A percentile compares a stretch with the other conserved stretches of the same genome.
These are phyloP conservation scores for Anniella stebbinsi DNA, from an alignment of 2,797 vertebrate species.

Conservation along the genomic window DNA sequence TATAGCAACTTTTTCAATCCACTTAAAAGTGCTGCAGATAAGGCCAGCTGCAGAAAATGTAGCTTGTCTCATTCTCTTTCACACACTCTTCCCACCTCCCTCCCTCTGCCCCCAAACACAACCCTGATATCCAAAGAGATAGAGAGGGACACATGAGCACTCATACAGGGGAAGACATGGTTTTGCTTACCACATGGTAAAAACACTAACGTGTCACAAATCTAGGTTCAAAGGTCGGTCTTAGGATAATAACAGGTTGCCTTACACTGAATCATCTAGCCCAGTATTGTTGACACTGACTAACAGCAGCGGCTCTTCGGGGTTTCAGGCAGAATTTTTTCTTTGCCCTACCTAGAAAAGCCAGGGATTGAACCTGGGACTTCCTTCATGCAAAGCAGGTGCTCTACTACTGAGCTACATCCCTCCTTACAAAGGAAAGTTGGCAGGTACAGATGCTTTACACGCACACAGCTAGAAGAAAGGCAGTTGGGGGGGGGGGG, in stretches of 20 bases:
- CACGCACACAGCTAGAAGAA: background rate
- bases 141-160: background rate
- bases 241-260: no score
- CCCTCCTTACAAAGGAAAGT: background rate
- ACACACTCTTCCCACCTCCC: background rate
- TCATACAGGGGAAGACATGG: background rate
- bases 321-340: no score
- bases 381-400: no score
- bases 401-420: no score
- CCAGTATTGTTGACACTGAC: no score
- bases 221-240: background rate
- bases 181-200: background rate
- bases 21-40: slow-evolving; percentile 39
- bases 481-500: background rate
- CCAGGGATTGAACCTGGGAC: no score
- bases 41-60: slow-evolving; percentile 34
- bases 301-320: no score
- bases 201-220: background rate
- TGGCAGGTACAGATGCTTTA: background rate
- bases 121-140: background rate
- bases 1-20: slow-evolving; percentile 48
- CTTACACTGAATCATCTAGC: no score
- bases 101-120: background rate
- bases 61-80: slow-evolving; percentile 4
- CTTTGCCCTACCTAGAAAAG: no score